A percentile compares a stretch with the other conserved stretches of the same genome.
Conservation (phyloP, 2,888 invertebrate species). For the Ryuthela nishihirai region DNA sequence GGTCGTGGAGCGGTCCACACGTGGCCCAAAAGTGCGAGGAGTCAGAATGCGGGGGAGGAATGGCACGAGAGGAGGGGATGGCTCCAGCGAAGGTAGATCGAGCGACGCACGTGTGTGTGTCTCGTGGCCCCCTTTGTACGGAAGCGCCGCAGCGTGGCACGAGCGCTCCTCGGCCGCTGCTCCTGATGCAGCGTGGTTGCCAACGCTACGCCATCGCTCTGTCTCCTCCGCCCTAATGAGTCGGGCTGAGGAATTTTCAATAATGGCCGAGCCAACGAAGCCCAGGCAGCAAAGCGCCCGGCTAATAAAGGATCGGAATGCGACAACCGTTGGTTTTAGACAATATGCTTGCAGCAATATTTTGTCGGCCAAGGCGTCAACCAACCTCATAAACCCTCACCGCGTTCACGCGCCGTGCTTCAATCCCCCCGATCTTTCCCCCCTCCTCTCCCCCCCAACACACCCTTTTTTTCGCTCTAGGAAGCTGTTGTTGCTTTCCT, state of each 20-base stretch:
- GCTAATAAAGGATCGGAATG: constrained; percentile 41
- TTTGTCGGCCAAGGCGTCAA: constrained; percentile 40
- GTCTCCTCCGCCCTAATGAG: constrained; percentile 28
- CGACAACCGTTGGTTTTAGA: constrained; percentile 42
- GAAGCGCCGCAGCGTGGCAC: too few relatives aligned
- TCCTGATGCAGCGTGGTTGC: too few relatives aligned
- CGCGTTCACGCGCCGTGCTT: too few relatives aligned
- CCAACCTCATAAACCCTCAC: constrained; percentile 39
- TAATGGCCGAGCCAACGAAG: constrained; percentile 30
- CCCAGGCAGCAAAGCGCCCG: constrained; percentile 12
- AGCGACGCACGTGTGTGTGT: too few relatives aligned
- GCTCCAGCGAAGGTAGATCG: too few relatives aligned
- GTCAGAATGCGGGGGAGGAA: too few relatives aligned
- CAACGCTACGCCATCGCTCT: constrained; percentile 11
- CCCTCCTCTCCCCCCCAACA: constrained; percentile 25
- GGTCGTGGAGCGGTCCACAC: too few relatives aligned
- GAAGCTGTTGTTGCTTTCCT: too few relatives aligned
- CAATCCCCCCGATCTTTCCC: constrained; percentile 34
- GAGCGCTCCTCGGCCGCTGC: too few relatives aligned
- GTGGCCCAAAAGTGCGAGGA: too few relatives aligned
- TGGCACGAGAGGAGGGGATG: too few relatives aligned
- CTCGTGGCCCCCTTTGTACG: too few relatives aligned
- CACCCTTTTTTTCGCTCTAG: constrained; percentile 7
- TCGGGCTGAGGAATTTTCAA: constrained; percentile 38
- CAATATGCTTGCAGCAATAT: constrained; percentile 41